Base-by-base conservation (phyloP, 2,888 invertebrate species). In the Meteorus cinctellus region DNA sequence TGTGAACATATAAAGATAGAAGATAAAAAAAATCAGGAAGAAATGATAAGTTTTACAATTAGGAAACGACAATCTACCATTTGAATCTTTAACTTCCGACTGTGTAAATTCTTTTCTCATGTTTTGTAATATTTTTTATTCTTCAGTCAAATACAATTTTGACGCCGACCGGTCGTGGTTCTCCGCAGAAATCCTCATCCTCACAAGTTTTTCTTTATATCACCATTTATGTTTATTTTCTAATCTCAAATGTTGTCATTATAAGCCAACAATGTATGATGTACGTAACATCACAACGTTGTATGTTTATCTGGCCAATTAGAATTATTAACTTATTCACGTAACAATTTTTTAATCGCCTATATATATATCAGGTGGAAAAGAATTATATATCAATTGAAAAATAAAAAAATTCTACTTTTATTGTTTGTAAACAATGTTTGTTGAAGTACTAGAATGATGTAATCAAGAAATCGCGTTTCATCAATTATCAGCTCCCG, bases 141-240 rank as follows among this genome's bases (percentile, higher is more conserved):
- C 16, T 48, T n/a, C n/a, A 2, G 3, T n/a, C 16, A 48, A 48
- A 14, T 55, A 4, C n/a, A 55, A 55, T 55, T 6, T 19, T 55
- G n/a, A 14, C 67, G 51, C 59, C 66, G 66, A 66, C 31, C 65
- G 60, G 71, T 75, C 34, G 76, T 66, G 72, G 72, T 76, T 72
- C 68, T 51, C 67, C 72, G 67, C 63, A 62, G 48, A 19, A 62
- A 72, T 72, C 76, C 72, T 76, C 71, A 69, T 74, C 68, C 68
- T 68, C 31, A 16, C 51, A 34, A 24, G 45, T 34, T 36, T 45
- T 65, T 70, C 14, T 45, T 34, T 5, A 63, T 29, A 29, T 31
- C 4, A 16, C 31, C 29, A 68, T 68, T 68, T 29, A 29, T 29
- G 8, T 24, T 19, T 55, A n/a, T 55, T n/a, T 55, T 19, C 19